Evolutionary conservation across 2,888 invertebrate genomes (phyloP).

Genomic region (Eumacrocentrus americanus): DNA sequence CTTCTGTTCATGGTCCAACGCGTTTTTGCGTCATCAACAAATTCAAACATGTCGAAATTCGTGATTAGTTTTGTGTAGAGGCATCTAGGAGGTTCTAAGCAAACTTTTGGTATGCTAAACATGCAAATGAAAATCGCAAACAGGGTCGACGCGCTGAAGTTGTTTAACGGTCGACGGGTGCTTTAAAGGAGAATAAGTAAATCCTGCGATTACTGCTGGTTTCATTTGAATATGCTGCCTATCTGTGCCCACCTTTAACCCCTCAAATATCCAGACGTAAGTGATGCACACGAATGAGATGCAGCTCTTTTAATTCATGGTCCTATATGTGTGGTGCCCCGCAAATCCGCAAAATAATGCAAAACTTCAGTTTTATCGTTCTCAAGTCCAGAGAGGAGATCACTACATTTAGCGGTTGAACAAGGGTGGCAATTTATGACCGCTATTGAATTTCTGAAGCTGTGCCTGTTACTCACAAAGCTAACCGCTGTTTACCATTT

Average conservation of each 20-base stretch:
- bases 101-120: conserved; percentile 34
- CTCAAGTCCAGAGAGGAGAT: background rate
- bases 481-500: conserved; percentile 38
- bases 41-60: background rate
- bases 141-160: background rate
- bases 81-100: background rate
- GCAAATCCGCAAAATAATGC: too few species aligned
- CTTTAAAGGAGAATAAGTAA: conserved; percentile 34
- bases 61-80: background rate
- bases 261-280: too few species aligned
- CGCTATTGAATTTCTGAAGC: conserved; percentile 7
- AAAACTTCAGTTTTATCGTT: background rate
- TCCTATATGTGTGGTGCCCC: too few species aligned
- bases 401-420: conserved; percentile 13
- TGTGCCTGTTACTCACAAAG: conserved; percentile 35
- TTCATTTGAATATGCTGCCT: conserved; percentile 31
- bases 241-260: too few species aligned
- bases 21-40: background rate
- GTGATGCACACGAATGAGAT: too few species aligned
- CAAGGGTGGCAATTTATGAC: conserved; percentile 33
- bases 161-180: background rate
- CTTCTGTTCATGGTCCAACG: background rate
- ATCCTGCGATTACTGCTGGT: conserved; percentile 40
- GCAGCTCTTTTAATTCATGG: too few species aligned
- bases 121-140: conserved; percentile 40